These are phyloP conservation scores for Sprattus sprattus DNA, from an alignment of 2,113 vertebrate genomes.

Conservation along the genomic window DNA sequence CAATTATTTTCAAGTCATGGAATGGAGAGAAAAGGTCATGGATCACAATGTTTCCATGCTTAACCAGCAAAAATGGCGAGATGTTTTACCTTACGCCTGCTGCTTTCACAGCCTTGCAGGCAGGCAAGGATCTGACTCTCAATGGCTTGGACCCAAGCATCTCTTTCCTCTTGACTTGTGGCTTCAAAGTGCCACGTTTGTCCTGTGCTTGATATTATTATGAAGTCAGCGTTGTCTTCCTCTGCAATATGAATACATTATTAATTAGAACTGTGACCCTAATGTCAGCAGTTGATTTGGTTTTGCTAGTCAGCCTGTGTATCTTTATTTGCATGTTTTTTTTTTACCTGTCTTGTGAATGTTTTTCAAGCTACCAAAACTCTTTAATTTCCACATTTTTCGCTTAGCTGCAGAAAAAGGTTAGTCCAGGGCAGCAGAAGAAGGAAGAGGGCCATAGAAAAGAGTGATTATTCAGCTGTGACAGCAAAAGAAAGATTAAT, in stretches of 20 bases:
- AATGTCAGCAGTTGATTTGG: not conserved
- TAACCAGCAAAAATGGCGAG: not conserved
- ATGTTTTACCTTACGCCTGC: slow-evolving; percentile 85
- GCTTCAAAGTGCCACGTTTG: slow-evolving; percentile 98
- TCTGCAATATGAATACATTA: slow-evolving; percentile 59
- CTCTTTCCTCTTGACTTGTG: slow-evolving; percentile 86
- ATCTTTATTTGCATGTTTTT: slow-evolving; percentile 1
- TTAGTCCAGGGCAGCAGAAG: slow-evolving; percentile 56
- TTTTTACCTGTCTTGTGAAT: slow-evolving; percentile 99
- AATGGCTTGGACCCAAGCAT: slow-evolving; percentile 92
- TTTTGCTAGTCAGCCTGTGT: not conserved
- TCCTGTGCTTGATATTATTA: slow-evolving; percentile 91
- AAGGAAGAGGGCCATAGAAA: slow-evolving; percentile 54
- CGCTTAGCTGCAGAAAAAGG: slow-evolving; percentile 90
- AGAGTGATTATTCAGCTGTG: slow-evolving; percentile 33
- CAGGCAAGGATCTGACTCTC: slow-evolving; percentile 96
- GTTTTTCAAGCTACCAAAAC: slow-evolving; percentile 99
- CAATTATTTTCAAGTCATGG: not conserved
- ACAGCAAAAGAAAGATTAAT: slow-evolving; percentile 10
- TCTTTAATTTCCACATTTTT: slow-evolving; percentile 99
- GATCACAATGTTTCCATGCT: not conserved
- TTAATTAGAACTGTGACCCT: not conserved
- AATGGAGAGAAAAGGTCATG: not conserved
- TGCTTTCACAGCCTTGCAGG: slow-evolving; percentile 93
- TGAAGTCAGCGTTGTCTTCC: slow-evolving; percentile 93